Conservation (phyloP, 2,797 vertebrate genomes). For the Muraenolepis orangiensis region DNA sequence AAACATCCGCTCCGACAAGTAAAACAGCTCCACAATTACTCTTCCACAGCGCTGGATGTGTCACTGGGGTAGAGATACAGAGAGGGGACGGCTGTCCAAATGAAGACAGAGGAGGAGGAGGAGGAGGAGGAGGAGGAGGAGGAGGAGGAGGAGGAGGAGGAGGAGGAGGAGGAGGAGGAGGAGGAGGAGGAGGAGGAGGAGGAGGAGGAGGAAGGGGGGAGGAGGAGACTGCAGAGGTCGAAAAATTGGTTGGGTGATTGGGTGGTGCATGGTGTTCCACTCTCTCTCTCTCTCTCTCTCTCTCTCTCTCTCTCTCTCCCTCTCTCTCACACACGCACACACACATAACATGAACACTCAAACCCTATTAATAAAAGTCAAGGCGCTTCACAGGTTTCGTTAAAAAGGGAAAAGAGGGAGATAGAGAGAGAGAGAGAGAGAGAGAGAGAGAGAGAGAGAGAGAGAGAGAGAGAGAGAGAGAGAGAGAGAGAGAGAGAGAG, state of each 20-base stretch:
- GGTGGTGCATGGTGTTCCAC: neutral
- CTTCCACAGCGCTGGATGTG: neutral
- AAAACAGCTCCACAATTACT: neutral
- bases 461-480: too few species aligned
- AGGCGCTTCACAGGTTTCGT: neutral
- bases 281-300: neutral
- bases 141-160: neutral
- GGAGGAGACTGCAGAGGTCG: neutral
- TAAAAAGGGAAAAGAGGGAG: too few species aligned
- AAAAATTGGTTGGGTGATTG: neutral
- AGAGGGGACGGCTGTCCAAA: neutral
- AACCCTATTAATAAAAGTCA: too few species aligned
- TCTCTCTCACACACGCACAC: too few species aligned
- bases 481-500: too few species aligned
- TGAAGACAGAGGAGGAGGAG: neutral
- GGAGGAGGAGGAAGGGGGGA: too few species aligned
- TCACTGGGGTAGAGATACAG: neutral
- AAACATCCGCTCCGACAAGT: neutral
- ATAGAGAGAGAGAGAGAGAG: too few species aligned
- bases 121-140: conserved; percentile 9
- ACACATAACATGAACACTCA: too few species aligned
- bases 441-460: too few species aligned
- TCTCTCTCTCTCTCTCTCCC: too few species aligned
- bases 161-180: too few species aligned
- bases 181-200: too few species aligned